A percentile compares a stretch with the other conserved stretches of the same genome.
These are phyloP conservation scores for Spicauda simplicius DNA, from an alignment of 2,888 invertebrate genomes.

Conservation along the genomic window DNA sequence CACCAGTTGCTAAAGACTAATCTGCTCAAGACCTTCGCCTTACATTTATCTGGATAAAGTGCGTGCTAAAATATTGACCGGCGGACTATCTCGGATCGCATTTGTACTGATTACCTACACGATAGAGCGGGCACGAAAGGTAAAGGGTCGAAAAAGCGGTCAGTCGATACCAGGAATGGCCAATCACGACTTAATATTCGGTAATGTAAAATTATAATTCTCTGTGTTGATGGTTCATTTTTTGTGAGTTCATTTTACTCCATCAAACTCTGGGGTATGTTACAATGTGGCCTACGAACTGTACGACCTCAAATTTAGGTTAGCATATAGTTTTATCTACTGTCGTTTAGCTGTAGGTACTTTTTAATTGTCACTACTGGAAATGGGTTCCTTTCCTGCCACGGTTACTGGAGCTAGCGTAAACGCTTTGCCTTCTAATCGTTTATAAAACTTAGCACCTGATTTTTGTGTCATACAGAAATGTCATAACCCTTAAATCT, in stretches of 20 bases:
- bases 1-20: constrained; percentile 37
- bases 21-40: constrained; percentile 57
- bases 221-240: neutral
- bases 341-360: too few relatives aligned
- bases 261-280: too few relatives aligned
- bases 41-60: constrained; percentile 77
- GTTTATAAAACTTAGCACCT: too few relatives aligned
- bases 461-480: too few relatives aligned
- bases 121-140: constrained; percentile 48
- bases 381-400: too few relatives aligned
- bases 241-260: neutral
- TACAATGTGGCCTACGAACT: too few relatives aligned
- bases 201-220: constrained; percentile 15
- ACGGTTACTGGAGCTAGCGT: too few relatives aligned
- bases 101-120: constrained; percentile 76
- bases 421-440: too few relatives aligned
- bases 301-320: too few relatives aligned
- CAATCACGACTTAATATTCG: constrained; percentile 29
- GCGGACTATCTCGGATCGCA: constrained; percentile 69
- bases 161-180: constrained; percentile 29
- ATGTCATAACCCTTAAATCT: too few relatives aligned
- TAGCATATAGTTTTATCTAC: too few relatives aligned
- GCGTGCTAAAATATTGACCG: constrained; percentile 79
- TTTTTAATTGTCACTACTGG: too few relatives aligned
- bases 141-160: constrained; percentile 54